Evolutionary conservation across 2,888 invertebrate species (phyloP).

Genomic region (Chorisops tibialis): DNA sequence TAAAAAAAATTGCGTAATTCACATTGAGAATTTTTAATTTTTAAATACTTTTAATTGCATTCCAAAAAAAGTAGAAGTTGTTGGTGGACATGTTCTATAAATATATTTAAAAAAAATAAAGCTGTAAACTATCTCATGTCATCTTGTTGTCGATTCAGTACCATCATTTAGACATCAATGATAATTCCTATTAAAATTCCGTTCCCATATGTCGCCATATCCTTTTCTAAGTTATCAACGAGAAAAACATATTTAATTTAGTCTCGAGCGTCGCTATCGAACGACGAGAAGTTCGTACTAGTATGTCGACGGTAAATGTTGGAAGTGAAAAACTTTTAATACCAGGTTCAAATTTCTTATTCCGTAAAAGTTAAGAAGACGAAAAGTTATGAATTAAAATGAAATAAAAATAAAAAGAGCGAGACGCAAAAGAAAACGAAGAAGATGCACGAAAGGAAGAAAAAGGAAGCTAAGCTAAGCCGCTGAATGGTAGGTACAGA

Average conservation of each 20-base stretch:
- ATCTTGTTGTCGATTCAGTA: too few species aligned
- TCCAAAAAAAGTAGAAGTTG: too few species aligned
- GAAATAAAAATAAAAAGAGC: too few species aligned
- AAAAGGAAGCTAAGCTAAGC: background rate
- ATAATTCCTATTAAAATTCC: constrained; percentile 3
- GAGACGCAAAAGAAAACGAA: too few species aligned
- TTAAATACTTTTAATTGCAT: too few species aligned
- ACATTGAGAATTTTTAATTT: too few species aligned
- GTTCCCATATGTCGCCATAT: background rate
- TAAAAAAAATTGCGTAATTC: too few species aligned
- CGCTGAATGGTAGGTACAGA: background rate
- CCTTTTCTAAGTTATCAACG: background rate
- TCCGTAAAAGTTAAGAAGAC: background rate
- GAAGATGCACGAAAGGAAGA: background rate
- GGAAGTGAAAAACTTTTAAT: background rate
- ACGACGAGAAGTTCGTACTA: background rate
- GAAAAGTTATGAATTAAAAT: constrained; percentile 3
- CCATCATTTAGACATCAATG: too few species aligned
- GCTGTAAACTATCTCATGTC: too few species aligned
- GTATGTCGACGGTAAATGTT: background rate
- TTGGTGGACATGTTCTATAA: too few species aligned
- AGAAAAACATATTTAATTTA: background rate
- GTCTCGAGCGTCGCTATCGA: background rate
- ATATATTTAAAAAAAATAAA: too few species aligned
- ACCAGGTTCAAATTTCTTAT: background rate